Conservation (phyloP, 2,888 invertebrate species). For the Bimastos eiseni region DNA sequence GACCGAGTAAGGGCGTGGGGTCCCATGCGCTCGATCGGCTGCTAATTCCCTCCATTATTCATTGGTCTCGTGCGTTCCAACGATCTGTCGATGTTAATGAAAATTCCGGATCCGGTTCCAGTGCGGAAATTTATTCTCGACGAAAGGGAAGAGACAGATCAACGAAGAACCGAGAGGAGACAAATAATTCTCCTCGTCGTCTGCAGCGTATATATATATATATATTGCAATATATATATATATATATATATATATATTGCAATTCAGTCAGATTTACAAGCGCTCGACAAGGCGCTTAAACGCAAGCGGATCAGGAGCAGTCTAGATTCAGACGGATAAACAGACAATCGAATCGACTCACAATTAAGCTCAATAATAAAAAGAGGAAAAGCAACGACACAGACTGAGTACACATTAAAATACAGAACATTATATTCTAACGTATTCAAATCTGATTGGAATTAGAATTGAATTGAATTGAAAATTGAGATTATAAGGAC, state of each 20-base stretch:
- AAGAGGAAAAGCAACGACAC: not conserved
- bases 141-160: not conserved
- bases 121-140: not conserved
- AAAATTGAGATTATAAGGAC: no score
- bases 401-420: not conserved
- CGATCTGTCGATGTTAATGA: slow-evolving; percentile 1
- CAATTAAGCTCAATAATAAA: no score
- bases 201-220: no score
- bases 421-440: not conserved
- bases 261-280: not conserved
- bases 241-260: not conserved
- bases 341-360: not conserved
- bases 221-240: no score
- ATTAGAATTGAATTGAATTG: no score
- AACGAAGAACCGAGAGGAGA: not conserved
- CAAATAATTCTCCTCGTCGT: no score
- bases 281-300: slow-evolving; percentile 1
- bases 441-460: not conserved
- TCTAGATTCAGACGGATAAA: not conserved
- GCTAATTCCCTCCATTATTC: slow-evolving; percentile 13
- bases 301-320: not conserved
- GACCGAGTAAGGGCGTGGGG: no score
- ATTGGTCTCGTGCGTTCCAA: not conserved
- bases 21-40: slow-evolving; percentile 5
- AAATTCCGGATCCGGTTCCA: not conserved